A percentile compares a stretch with the other conserved stretches of the same genome.
These are phyloP conservation scores for Drosophila grimshawi DNA, from an alignment of 1,140 invertebrate genomes.

Conservation along the genomic window DNA sequence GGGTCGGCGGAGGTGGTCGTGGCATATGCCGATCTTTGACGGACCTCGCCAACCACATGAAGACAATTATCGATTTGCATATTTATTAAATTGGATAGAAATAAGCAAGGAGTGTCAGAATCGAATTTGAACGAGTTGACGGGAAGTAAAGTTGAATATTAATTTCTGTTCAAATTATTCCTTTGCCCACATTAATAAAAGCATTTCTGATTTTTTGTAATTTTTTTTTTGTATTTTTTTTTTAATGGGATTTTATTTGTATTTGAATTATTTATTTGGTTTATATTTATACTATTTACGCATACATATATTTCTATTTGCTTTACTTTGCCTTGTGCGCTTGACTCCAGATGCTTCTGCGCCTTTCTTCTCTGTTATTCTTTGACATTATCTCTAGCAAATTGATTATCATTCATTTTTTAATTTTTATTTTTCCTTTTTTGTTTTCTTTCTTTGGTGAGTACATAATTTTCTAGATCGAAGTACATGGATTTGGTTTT, in stretches of 20 bases:
- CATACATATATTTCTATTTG: constrained; percentile 42
- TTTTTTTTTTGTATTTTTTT: constrained; percentile 20
- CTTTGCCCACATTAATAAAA: not conserved
- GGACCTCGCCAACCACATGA: no score
- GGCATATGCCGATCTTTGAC: no score
- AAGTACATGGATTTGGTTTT: constrained; percentile 20
- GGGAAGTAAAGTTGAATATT: no score
- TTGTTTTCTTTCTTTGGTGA: constrained; percentile 7
- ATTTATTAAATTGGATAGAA: no score
- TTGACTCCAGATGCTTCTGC: constrained; percentile 2
- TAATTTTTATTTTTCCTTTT: not conserved
- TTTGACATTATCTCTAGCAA: constrained; percentile 11
- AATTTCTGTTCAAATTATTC: not conserved
- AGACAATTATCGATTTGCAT: no score
- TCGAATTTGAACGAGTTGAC: no score
- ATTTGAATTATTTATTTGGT: constrained; percentile 67
- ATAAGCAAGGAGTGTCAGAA: no score
- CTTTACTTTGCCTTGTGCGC: constrained; percentile 5
- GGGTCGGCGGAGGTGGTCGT: no score
- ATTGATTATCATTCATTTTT: constrained; percentile 17
- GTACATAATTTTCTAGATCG: constrained; percentile 62
- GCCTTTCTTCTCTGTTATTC: not conserved
- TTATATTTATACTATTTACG: constrained; percentile 70
- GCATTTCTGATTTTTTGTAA: not conserved
- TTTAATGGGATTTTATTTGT: constrained; percentile 57